Evolutionary conservation across 1,140 invertebrate genomes (phyloP).

Genomic region (Psix sp.): DNA sequence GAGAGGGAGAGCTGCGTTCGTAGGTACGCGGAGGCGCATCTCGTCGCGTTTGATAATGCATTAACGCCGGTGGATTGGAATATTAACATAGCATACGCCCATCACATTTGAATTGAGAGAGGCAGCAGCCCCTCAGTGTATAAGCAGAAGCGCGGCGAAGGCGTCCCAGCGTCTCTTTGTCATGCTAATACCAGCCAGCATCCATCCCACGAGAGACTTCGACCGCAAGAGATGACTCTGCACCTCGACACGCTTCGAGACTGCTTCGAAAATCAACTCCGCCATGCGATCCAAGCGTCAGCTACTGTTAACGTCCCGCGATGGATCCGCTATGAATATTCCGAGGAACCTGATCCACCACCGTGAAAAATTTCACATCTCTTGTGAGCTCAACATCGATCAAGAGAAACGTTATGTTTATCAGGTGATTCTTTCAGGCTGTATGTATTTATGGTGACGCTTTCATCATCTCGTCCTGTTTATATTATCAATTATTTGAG

Average conservation of each 20-base stretch:
- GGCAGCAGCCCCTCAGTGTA: conserved; percentile 69
- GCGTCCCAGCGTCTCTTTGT: conserved; percentile 77
- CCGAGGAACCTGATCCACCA: conserved; percentile 14
- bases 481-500: conserved; percentile 15
- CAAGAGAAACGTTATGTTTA: no score
- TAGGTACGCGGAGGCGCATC: conserved; percentile 52
- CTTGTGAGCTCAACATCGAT: conserved; percentile 7
- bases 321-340: conserved; percentile 48
- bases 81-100: conserved; percentile 78
- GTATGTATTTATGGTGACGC: not conserved
- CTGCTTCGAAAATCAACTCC: conserved; percentile 54
- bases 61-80: conserved; percentile 71
- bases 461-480: conserved; percentile 3
- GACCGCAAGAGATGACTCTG: conserved; percentile 63
- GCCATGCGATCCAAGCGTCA: conserved; percentile 40
- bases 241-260: conserved; percentile 56
- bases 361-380: conserved; percentile 36
- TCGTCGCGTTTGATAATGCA: conserved; percentile 70
- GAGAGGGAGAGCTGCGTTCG: conserved; percentile 43
- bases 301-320: conserved; percentile 54
- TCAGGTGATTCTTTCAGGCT: no score
- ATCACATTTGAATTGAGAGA: conserved; percentile 77
- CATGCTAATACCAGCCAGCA: conserved; percentile 74
- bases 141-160: conserved; percentile 73
- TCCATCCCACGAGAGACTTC: conserved; percentile 68